phyloP scores from a whole-genome alignment of 2,797 vertebrate species.

The Sebastes jordani region DNA sequence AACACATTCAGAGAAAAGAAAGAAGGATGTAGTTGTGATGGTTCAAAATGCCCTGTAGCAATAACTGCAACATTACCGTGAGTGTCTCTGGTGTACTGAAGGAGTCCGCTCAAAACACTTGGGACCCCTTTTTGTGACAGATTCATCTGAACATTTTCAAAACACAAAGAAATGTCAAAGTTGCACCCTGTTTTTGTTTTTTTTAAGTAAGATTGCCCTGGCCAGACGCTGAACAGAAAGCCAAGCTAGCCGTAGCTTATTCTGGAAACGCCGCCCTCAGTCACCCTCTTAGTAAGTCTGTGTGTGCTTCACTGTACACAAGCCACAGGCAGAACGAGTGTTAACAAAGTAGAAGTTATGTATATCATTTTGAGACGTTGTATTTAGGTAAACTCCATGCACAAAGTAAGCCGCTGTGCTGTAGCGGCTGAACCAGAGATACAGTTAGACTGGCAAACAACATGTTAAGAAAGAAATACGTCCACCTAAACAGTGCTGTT shows the following conservation, averaged over 20 bases:
- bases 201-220: constrained; percentile 60
- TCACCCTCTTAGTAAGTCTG: constrained; percentile 44
- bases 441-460: neutral
- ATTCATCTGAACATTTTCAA: constrained; percentile 38
- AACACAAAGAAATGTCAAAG: constrained; percentile 61
- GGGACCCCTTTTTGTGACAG: constrained; percentile 39
- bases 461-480: neutral
- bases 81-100: constrained; percentile 28
- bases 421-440: neutral
- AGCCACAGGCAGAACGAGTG: constrained; percentile 51
- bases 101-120: constrained; percentile 33
- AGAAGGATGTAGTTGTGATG: constrained; percentile 25
- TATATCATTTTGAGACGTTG: neutral
- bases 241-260: constrained; percentile 60
- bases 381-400: constrained; percentile 31
- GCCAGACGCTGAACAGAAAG: constrained; percentile 76
- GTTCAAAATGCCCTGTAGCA: constrained; percentile 73
- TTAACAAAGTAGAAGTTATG: constrained; percentile 47
- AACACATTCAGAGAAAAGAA: constrained; percentile 65
- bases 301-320: constrained; percentile 46
- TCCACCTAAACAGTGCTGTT: neutral
- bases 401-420: neutral
- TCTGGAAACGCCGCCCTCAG: constrained; percentile 67
- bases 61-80: constrained; percentile 69
- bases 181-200: constrained; percentile 76